Evolutionary conservation across 1,140 invertebrate genomes (phyloP), one percentile per base, ranked within the genome.

Genomic region (Gonioctena quinquepunctata): DNA sequence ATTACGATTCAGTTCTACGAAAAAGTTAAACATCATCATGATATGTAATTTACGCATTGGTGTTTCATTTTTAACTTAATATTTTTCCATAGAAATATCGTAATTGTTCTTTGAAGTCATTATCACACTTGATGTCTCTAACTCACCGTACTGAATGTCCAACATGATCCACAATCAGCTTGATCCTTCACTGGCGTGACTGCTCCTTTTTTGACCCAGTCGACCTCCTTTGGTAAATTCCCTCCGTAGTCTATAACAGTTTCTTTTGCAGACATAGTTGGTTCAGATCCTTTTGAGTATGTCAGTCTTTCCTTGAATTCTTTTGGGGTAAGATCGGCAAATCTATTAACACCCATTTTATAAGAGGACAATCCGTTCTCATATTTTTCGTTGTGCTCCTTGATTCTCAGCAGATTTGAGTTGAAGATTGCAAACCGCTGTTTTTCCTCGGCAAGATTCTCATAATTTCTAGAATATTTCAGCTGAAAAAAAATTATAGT

Each of bases 141-240:
- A 86, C 87, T 88, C 80, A 92, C 90, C 4, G 91, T 82, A 66
- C 93, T 94, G 86, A 98, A 97, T 62, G 94, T 89, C 95, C 95
- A 98, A 85, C 95, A 97, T 11, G 94, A 95, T 70, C 96, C 96
- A 85, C 96, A 98, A 80, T 91, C 88, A 28, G 92, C 93, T 87
- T 98, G 96, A 87, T 98, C 91, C 84, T 98, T 98, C 23, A 98
- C 88, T 1, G 86, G 87, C 16, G 96, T 98, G 23, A 99, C 95
- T 71, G 92, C 93, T 49, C 95, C 95, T 68, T 91, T 84, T 56
- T 87, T 79, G 75, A 92, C 88, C 97, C 96, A 98, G 84, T 99
- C 96, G 65, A 97, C 90, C 6, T 82, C 68, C 16, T 86, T 82
- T 11, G 94, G 93, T 48, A 95, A 26, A 54, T 85, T 80, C 13